Evolutionary conservation across 1,140 invertebrate genomes (phyloP).

Genomic region (Chrysopa pallens): DNA sequence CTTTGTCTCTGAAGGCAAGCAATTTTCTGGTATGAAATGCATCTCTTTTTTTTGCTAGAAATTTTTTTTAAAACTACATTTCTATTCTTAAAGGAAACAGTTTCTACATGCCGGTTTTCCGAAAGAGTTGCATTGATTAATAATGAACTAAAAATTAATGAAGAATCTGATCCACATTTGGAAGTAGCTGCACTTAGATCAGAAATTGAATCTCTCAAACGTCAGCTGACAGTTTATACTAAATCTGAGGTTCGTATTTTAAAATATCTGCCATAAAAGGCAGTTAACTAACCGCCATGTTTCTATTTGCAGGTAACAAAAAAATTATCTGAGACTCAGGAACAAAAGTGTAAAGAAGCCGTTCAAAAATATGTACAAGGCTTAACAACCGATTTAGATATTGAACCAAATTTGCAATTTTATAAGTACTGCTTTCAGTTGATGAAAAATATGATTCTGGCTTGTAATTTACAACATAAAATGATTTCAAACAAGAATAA

Average conservation of each 20-base stretch:
- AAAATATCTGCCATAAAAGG: constrained; percentile 4
- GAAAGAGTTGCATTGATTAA: constrained; percentile 43
- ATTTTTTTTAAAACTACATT: not conserved
- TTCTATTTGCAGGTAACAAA: not conserved
- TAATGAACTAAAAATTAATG: constrained; percentile 35
- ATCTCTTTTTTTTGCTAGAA: too few relatives aligned
- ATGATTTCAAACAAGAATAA: constrained; percentile 5
- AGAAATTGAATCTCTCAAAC: constrained; percentile 22
- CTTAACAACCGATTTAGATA: constrained; percentile 5
- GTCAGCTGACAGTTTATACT: constrained; percentile 7
- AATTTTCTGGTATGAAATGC: constrained; percentile 26
- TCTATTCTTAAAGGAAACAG: constrained; percentile 28
- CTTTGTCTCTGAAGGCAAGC: constrained; percentile 29
- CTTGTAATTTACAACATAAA: constrained; percentile 3
- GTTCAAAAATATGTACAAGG: constrained; percentile 8
- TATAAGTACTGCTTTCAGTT: constrained; percentile 6
- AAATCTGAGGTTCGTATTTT: constrained; percentile 15
- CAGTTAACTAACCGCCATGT: not conserved
- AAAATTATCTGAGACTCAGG: constrained; percentile 9
- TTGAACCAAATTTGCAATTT: constrained; percentile 7
- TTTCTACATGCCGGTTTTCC: constrained; percentile 47
- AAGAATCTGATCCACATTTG: constrained; percentile 30
- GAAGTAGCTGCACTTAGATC: constrained; percentile 27
- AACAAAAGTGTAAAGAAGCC: constrained; percentile 6
- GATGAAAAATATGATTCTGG: not conserved